Percentiles rank a stretch among this genome's conserved stretches.
These are phyloP conservation scores for Nebria brevicollis DNA, from an alignment of 2,888 invertebrate genomes.

Conservation along the genomic window DNA sequence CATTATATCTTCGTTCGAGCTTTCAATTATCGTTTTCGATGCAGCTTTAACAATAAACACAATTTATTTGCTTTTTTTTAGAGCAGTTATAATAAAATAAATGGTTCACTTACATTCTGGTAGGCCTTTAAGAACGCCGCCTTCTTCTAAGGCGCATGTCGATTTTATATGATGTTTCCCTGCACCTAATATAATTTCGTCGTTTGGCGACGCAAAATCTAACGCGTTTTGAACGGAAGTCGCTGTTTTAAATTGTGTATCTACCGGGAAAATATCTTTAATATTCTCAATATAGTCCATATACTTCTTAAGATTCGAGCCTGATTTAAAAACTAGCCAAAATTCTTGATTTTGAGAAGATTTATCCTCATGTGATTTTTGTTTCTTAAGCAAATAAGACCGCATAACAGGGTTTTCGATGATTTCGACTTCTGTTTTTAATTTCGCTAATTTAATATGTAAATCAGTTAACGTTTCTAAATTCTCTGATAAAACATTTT, in stretches of 20 bases:
- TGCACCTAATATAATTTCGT: slow-evolving; percentile 65
- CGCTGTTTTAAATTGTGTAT: slow-evolving; percentile 61
- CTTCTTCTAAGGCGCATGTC: slow-evolving; percentile 66
- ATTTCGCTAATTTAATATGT: slow-evolving; percentile 68
- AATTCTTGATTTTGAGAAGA: slow-evolving; percentile 50
- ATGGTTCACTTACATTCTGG: slow-evolving; percentile 47
- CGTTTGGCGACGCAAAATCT: slow-evolving; percentile 61
- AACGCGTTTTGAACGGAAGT: slow-evolving; percentile 60
- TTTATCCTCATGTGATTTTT: slow-evolving; percentile 49
- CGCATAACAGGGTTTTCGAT: slow-evolving; percentile 70
- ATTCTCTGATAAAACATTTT: slow-evolving; percentile 52
- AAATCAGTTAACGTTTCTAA: slow-evolving; percentile 66
- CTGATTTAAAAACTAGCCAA: slow-evolving; percentile 64
- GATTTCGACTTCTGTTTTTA: slow-evolving; percentile 69
- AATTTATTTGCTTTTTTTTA: too few relatives aligned
- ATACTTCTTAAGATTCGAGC: slow-evolving; percentile 63
- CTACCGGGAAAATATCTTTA: slow-evolving; percentile 59
- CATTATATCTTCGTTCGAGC: slow-evolving; percentile 65
- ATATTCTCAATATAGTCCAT: slow-evolving; percentile 62
- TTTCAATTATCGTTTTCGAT: slow-evolving; percentile 56
- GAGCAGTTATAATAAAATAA: too few relatives aligned
- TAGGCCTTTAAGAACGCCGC: slow-evolving; percentile 62
- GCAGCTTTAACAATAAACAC: neutral
- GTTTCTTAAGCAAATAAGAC: slow-evolving; percentile 57
- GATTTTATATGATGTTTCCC: slow-evolving; percentile 65